phyloP scores from a whole-genome alignment of 2,797 vertebrate species.

The Mallotus villosus region DNA sequence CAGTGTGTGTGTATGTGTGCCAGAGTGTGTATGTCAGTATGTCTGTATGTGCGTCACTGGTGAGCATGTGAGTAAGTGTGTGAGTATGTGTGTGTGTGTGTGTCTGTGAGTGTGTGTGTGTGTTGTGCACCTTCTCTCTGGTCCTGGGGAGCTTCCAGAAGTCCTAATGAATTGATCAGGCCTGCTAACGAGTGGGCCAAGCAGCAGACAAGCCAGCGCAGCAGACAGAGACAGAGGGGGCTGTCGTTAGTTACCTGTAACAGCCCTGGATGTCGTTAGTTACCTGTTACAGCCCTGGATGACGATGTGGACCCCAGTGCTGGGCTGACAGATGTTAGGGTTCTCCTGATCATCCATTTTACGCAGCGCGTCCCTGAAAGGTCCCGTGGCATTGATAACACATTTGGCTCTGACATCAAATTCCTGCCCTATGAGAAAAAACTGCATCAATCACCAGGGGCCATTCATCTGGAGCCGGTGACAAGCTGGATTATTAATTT shows the following conservation, averaged over 20 bases:
- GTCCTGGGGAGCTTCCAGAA: slow-evolving; percentile 47
- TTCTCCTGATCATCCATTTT: slow-evolving; percentile 89
- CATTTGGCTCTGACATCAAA: slow-evolving; percentile 95
- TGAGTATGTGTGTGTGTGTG: no score
- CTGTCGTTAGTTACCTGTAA: slow-evolving; percentile 89
- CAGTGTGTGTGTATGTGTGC: neutral
- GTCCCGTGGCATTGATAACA: slow-evolving; percentile 97
- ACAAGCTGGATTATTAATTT: slow-evolving; percentile 84
- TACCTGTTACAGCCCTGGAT: slow-evolving; percentile 99
- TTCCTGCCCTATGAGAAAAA: slow-evolving; percentile 90
- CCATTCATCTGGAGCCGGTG: slow-evolving; percentile 81
- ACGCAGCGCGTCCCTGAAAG: slow-evolving; percentile 92
- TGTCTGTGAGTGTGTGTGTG: neutral
- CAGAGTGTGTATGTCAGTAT: neutral
- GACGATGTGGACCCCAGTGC: slow-evolving; percentile 95
- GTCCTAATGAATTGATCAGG: slow-evolving; percentile 68
- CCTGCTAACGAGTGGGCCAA: slow-evolving; percentile 66
- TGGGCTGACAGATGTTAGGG: slow-evolving; percentile 91
- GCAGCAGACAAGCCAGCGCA: slow-evolving; percentile 39
- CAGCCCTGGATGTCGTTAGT: slow-evolving; percentile 84
- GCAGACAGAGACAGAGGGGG: slow-evolving; percentile 86
- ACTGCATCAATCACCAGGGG: slow-evolving; percentile 85
- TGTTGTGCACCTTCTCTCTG: slow-evolving; percentile 4
- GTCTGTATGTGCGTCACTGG: neutral
- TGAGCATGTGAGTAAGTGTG: no score